phyloP scores from a whole-genome alignment of 1,140 invertebrate species.

The Vanessa atalanta region DNA sequence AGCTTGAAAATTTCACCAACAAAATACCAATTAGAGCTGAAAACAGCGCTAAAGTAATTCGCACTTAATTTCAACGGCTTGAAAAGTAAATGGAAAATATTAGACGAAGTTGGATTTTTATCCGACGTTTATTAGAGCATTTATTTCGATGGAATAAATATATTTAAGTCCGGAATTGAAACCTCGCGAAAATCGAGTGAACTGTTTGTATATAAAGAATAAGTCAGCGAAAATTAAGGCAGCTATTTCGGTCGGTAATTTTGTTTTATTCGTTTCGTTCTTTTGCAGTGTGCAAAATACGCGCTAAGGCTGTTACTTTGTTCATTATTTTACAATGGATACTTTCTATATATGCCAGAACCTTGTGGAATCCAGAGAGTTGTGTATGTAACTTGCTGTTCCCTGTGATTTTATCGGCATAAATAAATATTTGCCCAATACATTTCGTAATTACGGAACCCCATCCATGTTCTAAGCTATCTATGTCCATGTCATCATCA shows the following conservation, averaged over 20 bases:
- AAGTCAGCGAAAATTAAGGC: background rate
- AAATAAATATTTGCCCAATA: no score
- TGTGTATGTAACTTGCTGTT: no score
- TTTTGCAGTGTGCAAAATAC: no score
- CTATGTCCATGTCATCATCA: no score
- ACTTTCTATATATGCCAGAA: no score
- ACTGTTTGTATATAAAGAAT: constrained; percentile 4
- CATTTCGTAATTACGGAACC: no score
- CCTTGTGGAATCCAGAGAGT: no score
- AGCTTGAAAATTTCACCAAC: background rate
- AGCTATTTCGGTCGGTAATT: background rate
- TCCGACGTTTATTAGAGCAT: constrained; percentile 31
- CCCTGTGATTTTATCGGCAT: no score
- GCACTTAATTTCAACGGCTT: constrained; percentile 26
- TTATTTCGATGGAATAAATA: constrained; percentile 17
- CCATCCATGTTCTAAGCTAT: no score
- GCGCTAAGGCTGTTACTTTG: background rate
- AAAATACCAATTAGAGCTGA: constrained; percentile 10
- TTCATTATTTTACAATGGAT: background rate
- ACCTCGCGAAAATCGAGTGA: background rate
- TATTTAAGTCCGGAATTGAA: background rate
- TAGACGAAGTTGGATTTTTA: constrained; percentile 22
- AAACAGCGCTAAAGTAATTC: constrained; percentile 27
- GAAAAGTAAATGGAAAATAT: constrained; percentile 12
- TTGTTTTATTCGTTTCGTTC: background rate